Conservation (phyloP, 1,140 invertebrate genomes). For the Solenopsis fugax region DNA sequence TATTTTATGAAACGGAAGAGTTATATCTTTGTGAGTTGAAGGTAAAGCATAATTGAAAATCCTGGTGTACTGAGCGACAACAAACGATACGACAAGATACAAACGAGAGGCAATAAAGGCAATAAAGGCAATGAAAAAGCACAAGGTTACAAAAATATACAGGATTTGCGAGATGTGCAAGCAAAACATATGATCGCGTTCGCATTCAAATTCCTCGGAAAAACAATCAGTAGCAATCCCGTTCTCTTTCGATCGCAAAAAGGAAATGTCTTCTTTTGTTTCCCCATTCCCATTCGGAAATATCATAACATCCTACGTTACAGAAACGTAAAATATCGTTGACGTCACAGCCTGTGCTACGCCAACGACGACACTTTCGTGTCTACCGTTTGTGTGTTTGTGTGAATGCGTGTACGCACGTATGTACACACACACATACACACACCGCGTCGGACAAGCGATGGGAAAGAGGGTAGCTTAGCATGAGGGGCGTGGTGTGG, state of each 20-base stretch:
- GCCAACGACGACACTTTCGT: conserved; percentile 64
- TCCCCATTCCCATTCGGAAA: conserved; percentile 8
- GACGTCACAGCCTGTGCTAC: conserved; percentile 39
- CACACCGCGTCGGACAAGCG: conserved; percentile 42
- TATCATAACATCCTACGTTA: conserved; percentile 16
- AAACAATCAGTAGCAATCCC: conserved; percentile 7
- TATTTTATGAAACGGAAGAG: not conserved
- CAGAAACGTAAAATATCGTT: conserved; percentile 58
- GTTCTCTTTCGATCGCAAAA: not conserved
- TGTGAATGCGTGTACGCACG: not conserved
- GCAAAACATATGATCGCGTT: conserved; percentile 2
- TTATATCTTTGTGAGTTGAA: not conserved
- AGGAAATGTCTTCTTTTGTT: not conserved
- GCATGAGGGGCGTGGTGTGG: conserved; percentile 69
- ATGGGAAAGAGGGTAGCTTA: conserved; percentile 72
- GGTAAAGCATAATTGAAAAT: conserved; percentile 31
- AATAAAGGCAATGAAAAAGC: conserved; percentile 17
- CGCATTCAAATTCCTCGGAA: not conserved
- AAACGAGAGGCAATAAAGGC: not conserved
- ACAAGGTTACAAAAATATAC: not conserved
- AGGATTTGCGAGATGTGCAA: not conserved
- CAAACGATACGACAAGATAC: not conserved
- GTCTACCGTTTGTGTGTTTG: not conserved
- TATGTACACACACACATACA: conserved; percentile 15
- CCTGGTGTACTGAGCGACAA: not conserved